Evolutionary conservation across 2,113 vertebrate genomes (phyloP).

Genomic region (Lophius piscatorius): DNA sequence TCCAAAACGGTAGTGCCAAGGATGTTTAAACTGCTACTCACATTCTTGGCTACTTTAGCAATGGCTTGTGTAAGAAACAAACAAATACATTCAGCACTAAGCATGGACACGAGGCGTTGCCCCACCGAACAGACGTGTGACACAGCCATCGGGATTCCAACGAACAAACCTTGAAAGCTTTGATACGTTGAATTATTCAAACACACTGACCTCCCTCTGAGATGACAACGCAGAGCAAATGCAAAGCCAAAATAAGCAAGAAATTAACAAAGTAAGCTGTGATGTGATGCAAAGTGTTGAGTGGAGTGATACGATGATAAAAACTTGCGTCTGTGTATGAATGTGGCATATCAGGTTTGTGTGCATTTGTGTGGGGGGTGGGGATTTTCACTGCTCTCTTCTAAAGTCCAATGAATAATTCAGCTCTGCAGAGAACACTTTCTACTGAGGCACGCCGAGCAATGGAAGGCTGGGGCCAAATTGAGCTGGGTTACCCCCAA

Average conservation of each 20-base stretch:
- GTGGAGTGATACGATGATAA: slow-evolving; percentile 31
- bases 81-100: slow-evolving; percentile 8
- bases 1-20: neutral
- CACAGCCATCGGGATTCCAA: slow-evolving; percentile 28
- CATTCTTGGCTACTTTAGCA: slow-evolving; percentile 2
- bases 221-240: slow-evolving; percentile 10
- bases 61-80: slow-evolving; percentile 50
- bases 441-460: slow-evolving; percentile 62
- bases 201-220: slow-evolving; percentile 7
- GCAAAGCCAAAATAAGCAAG: slow-evolving; percentile 2
- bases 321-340: slow-evolving; percentile 18
- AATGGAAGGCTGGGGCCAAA: slow-evolving; percentile 36
- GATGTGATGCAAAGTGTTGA: slow-evolving; percentile 18
- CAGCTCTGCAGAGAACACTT: slow-evolving; percentile 77
- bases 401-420: slow-evolving; percentile 79
- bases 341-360: slow-evolving; percentile 60
- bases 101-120: slow-evolving; percentile 19
- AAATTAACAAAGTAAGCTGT: slow-evolving; percentile 17
- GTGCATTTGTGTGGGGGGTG: slow-evolving; percentile 57
- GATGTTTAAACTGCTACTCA: too few relatives aligned
- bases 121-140: slow-evolving; percentile 42
- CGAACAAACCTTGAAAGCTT: slow-evolving; percentile 22
- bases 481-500: slow-evolving; percentile 53
- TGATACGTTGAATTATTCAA: slow-evolving; percentile 62
- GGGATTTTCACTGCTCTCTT: slow-evolving; percentile 72